phyloP scores from a whole-genome alignment of 2,113 vertebrate species.

The Scolopax mira region DNA sequence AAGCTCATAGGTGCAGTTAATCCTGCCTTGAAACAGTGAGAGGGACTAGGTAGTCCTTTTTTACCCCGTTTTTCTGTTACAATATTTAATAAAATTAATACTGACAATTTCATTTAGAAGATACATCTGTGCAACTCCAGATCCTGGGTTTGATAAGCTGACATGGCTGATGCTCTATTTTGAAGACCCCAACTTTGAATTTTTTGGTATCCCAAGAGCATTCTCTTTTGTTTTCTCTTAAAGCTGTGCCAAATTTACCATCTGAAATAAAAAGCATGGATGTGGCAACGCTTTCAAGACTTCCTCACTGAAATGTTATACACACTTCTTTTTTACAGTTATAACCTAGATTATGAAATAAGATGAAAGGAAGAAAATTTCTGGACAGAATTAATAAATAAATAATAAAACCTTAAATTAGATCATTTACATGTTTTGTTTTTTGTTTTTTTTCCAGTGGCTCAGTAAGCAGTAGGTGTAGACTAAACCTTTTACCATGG shows the following conservation, averaged over 20 bases:
- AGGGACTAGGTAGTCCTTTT: not conserved
- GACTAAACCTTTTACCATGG: not conserved
- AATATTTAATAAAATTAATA: not conserved
- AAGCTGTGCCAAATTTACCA: not conserved
- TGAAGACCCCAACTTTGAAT: not conserved
- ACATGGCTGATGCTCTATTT: not conserved
- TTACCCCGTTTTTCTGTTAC: not conserved
- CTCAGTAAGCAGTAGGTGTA: not conserved
- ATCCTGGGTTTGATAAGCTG: not conserved
- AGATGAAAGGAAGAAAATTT: not conserved
- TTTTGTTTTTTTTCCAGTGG: not conserved
- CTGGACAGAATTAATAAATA: not conserved
- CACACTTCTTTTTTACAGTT: not conserved
- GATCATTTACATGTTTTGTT: not conserved
- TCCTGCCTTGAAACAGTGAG: not conserved
- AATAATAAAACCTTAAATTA: not conserved
- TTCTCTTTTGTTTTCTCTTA: not conserved
- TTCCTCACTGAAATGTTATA: not conserved
- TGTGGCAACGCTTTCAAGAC: not conserved
- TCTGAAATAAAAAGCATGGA: not conserved
- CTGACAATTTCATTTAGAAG: not conserved
- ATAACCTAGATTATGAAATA: not conserved
- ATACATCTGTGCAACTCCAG: not conserved
- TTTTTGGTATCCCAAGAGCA: not conserved
- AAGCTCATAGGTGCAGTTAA: not conserved